Base-by-base conservation (phyloP, 2,888 invertebrate genomes). In the Microchrysa polita region DNA sequence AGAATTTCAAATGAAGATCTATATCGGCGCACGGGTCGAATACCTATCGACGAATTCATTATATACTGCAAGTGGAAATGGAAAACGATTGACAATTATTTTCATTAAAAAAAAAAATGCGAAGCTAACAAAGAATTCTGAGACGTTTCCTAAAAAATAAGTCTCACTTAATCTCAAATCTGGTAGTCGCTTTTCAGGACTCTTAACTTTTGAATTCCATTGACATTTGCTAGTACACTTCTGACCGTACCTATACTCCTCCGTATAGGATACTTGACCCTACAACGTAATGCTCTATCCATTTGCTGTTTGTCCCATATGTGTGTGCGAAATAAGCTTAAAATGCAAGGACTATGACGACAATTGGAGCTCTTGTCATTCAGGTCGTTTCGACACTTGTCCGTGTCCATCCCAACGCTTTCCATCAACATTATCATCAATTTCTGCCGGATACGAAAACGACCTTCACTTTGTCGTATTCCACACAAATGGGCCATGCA, bases 381-480 rank as follows among this genome's bases (percentile, higher is more conserved):
- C 61, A 40, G 10, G 14, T 61, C 16, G 18, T 34, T 61, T 18
- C 40, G 61, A 40, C 18, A 61, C 40, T 61, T 61, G 40, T 61
- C 16, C 40, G 5, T 18, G 42, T 42, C 18, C 61, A 40, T 61
- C 18, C 40, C 40, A 61, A 34, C 18, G 42, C 40, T 61, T 61
- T 16, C 40, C 18, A 61, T 61, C 61, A 40, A 18, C 23, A 61
- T 61, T n/a, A 60, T 34, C 61, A 61, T 61, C 40, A 61, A 61
- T 34, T 61, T 14, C n/a, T 40, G n/a, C 16, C 40, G 5, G 61
- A 40, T 40, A 61, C 40, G 61, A 2, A 61, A 61, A 40, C 61
- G 40, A 40, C 61, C 61, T 61, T 61, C 55, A n/a, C 55, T 55
- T 55, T 10, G 55, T 20, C 20, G 55, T 55, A 20, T 52, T 4